Percentiles rank a stretch among this genome's conserved stretches.
Evolutionary conservation across 2,888 invertebrate species (phyloP).

Genomic region (Rugalucina vietnamica): DNA sequence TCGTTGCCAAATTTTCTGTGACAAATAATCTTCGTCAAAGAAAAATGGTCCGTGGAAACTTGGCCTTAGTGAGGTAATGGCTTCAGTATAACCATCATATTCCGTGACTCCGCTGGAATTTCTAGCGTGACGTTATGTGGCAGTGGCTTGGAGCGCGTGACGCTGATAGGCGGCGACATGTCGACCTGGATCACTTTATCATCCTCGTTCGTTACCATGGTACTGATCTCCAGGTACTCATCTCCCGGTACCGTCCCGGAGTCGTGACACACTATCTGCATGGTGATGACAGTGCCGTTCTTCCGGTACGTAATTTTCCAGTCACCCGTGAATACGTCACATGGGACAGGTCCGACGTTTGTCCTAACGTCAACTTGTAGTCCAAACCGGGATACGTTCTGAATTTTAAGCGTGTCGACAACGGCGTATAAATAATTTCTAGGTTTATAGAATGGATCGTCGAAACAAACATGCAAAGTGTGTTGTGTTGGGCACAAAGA

Average conservation of each 20-base stretch:
- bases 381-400: slow-evolving; percentile 83
- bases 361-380: slow-evolving; percentile 83
- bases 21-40: no score
- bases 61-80: slow-evolving; percentile 77
- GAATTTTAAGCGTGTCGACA: slow-evolving; percentile 83
- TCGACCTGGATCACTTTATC: slow-evolving; percentile 82
- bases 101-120: slow-evolving; percentile 73
- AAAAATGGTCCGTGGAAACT: no score
- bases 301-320: slow-evolving; percentile 84
- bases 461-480: slow-evolving; percentile 76
- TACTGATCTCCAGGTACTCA: slow-evolving; percentile 79
- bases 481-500: slow-evolving; percentile 81
- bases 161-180: slow-evolving; percentile 71
- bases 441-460: slow-evolving; percentile 79
- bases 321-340: slow-evolving; percentile 79
- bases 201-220: slow-evolving; percentile 80
- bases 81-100: slow-evolving; percentile 81
- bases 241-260: slow-evolving; percentile 81
- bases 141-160: slow-evolving; percentile 78
- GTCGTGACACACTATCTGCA: slow-evolving; percentile 83
- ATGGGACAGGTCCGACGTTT: slow-evolving; percentile 82
- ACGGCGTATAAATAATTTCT: slow-evolving; percentile 81
- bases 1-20: no score
- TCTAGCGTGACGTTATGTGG: slow-evolving; percentile 74
- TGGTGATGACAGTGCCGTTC: slow-evolving; percentile 78